Base-by-base conservation (phyloP, 2,113 vertebrate species). In the Electrona antarctica region DNA sequence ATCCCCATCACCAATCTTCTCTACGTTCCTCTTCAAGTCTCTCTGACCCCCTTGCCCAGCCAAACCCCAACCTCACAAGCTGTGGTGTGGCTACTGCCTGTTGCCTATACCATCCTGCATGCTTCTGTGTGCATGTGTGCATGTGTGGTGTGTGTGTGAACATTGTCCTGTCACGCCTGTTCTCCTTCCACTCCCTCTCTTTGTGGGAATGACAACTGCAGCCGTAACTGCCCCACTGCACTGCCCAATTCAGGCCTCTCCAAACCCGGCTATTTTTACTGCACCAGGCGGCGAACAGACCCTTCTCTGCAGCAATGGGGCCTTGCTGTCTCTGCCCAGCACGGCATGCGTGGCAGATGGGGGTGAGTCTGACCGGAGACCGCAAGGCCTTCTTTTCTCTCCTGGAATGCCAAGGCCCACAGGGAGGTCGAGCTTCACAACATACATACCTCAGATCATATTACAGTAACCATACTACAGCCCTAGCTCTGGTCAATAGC, bases 181-280 rank as follows among this genome's bases (percentile, higher is more conserved):
- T 60, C 72, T 70, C 75, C 74, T 64, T 57, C 64, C 46, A 68
- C 63, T 69, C 51, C 72, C 52, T 64, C 65, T 46, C 56, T 60
- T 54, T 28, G 49, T 67, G 45, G 75, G 69, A 56, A 80, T 59
- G 83, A 78, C 85, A 85, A 89, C 83, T 85, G 80, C 68, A 64
- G 70, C 60, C 76, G 68, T 85, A 86, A 84, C 52, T 70, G 73
- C 76, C 52, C 11, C 21, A 21, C 21, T 21, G 21, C 21, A n/a
- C 60, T 5, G 51, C 60, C 33, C n/a, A 28, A 46, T 7, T 8
- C 15, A 29, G 10, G 57, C 67, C 11, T 78, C 64, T 83, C 64
- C 65, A 1, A 29, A 50, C 61, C 74, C 29, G 62, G 80, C 85
- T 91, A 90, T 88, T 92, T 87, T 86, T 89, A 86, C 33, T 33